These are phyloP conservation scores for Blastobasis adustella DNA, from an alignment of 2,888 invertebrate species.

Conservation along the genomic window DNA sequence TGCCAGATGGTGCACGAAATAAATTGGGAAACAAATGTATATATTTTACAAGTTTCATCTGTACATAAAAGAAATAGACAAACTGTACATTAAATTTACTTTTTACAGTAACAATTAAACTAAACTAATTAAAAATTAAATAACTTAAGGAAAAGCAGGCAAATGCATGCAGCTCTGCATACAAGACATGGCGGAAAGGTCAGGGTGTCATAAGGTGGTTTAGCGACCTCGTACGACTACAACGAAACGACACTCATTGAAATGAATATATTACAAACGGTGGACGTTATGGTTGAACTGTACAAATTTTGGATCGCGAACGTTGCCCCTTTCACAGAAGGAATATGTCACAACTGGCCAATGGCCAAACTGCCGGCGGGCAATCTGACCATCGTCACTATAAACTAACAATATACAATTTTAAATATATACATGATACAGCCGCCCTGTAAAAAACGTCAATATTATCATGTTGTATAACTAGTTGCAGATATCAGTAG, in stretches of 20 bases:
- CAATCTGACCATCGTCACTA: conserved; percentile 65
- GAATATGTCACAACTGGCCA: conserved; percentile 87
- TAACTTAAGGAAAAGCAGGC: conserved; percentile 82
- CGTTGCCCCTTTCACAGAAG: conserved; percentile 91
- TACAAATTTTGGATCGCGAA: conserved; percentile 76
- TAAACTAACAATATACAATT: conserved; percentile 54
- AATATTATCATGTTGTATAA: conserved; percentile 63
- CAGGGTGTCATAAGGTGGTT: conserved; percentile 80
- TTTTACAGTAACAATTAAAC: conserved; percentile 69
- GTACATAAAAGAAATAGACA: conserved; percentile 68
- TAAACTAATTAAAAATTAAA: conserved; percentile 72
- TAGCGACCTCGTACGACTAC: conserved; percentile 72
- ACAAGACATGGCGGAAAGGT: conserved; percentile 79
- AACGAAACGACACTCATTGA: conserved; percentile 83
- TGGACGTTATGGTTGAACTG: conserved; percentile 71
- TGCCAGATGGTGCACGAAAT: conserved; percentile 80
- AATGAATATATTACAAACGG: conserved; percentile 74
- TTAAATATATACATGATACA: conserved; percentile 42
- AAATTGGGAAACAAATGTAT: conserved; percentile 79
- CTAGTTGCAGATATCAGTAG: conserved; percentile 29
- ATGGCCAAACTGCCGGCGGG: conserved; percentile 68
- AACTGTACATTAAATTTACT: conserved; percentile 72
- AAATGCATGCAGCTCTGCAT: conserved; percentile 79
- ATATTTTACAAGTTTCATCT: conserved; percentile 70
- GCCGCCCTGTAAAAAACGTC: conserved; percentile 72